Conservation (phyloP, 2,888 invertebrate genomes). For the Cerceris ruficornis region DNA sequence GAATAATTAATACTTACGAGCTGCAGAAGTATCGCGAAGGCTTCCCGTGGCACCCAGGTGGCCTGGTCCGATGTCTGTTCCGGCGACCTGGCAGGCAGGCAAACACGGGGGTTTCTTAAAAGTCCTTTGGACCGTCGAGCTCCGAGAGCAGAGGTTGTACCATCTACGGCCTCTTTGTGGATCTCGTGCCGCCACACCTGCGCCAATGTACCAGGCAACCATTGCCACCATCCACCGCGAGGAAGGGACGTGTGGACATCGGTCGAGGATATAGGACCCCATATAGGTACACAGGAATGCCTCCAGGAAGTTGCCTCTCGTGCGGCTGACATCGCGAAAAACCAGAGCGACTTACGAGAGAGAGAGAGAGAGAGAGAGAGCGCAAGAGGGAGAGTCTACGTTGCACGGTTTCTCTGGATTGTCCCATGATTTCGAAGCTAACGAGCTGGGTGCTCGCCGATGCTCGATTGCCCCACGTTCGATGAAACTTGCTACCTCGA, state of each 20-base stretch:
- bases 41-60: slow-evolving; percentile 59
- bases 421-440: slow-evolving; percentile 51
- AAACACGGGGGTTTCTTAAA: slow-evolving; percentile 20
- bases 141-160: slow-evolving; percentile 65
- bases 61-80: slow-evolving; percentile 58
- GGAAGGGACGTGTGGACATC: slow-evolving; percentile 49
- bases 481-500: background rate
- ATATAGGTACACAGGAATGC: slow-evolving; percentile 68
- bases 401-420: slow-evolving; percentile 33
- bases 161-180: slow-evolving; percentile 71
- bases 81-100: slow-evolving; percentile 58
- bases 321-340: slow-evolving; percentile 52
- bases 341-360: slow-evolving; percentile 43
- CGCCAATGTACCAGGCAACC: slow-evolving; percentile 51
- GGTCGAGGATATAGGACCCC: slow-evolving; percentile 53
- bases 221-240: slow-evolving; percentile 48
- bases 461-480: slow-evolving; percentile 11
- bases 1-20: slow-evolving; percentile 58
- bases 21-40: slow-evolving; percentile 17
- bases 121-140: slow-evolving; percentile 41
- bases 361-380: slow-evolving; percentile 1
- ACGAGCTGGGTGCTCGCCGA: slow-evolving; percentile 32
- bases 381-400: background rate
- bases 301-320: slow-evolving; percentile 67
- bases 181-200: slow-evolving; percentile 73